Conservation (phyloP, 2,888 invertebrate species). For the Cecidostiba fungosa region DNA sequence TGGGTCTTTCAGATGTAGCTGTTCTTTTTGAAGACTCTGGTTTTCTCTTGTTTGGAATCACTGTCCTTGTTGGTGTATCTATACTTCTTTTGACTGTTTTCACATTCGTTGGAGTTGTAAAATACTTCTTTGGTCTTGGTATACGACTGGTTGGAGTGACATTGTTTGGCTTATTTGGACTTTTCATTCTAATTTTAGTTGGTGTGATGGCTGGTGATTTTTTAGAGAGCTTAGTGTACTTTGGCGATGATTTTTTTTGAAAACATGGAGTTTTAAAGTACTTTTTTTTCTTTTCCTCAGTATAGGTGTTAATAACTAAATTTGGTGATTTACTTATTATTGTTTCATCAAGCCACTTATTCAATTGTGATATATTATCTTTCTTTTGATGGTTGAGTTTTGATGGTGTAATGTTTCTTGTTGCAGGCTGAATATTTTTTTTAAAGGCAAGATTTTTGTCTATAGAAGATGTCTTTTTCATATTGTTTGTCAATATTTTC, state of each 20-base stretch:
- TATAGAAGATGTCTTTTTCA: constrained; percentile 22
- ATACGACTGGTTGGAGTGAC: constrained; percentile 41
- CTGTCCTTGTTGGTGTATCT: constrained; percentile 24
- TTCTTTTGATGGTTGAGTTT: constrained; percentile 17
- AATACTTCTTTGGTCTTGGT: constrained; percentile 51
- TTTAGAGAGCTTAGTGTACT: neutral
- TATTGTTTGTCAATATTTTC: constrained; percentile 37
- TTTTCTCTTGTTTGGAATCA: constrained; percentile 29
- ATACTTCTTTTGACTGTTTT: constrained; percentile 14
- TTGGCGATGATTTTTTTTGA: constrained; percentile 40
- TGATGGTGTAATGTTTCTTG: constrained; percentile 26
- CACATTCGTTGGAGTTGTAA: constrained; percentile 18
- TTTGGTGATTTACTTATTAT: constrained; percentile 76
- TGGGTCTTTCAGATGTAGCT: neutral
- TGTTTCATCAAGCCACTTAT: constrained; percentile 66
- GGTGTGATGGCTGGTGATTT: constrained; percentile 16
- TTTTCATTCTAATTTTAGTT: constrained; percentile 13
- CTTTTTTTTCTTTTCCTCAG: constrained; percentile 30
- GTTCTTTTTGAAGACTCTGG: constrained; percentile 25
- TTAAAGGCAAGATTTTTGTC: constrained; percentile 26
- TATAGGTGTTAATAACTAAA: constrained; percentile 59
- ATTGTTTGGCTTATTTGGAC: constrained; percentile 23
- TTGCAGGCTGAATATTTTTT: neutral
- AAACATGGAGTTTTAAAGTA: constrained; percentile 21
- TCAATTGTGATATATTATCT: constrained; percentile 19